These are phyloP conservation scores for Drosophila pectinifera DNA, from an alignment of 1,140 invertebrate species.

Conservation along the genomic window DNA sequence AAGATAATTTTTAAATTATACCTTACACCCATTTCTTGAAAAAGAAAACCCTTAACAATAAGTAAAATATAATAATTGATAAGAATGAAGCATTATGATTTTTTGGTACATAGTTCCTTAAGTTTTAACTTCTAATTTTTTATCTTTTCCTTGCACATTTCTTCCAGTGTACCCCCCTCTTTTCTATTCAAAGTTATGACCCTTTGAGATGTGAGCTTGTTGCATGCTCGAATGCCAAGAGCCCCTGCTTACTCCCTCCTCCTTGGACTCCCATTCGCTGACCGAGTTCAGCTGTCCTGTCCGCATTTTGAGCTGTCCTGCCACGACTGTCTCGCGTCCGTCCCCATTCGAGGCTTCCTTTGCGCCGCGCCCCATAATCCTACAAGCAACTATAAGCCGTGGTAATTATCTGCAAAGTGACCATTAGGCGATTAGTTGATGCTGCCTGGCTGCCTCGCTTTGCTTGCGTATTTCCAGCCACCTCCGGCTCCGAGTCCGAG, in stretches of 20 bases:
- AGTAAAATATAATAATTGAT: background rate
- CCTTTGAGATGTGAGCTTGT: slow-evolving; percentile 72
- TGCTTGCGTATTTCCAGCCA: slow-evolving; percentile 16
- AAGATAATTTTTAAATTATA: too few species aligned
- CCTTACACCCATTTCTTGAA: too few species aligned
- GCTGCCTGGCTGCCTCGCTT: slow-evolving; percentile 46
- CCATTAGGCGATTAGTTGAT: slow-evolving; percentile 82
- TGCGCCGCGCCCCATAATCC: slow-evolving; percentile 67
- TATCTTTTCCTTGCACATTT: too few species aligned
- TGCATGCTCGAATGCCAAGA: slow-evolving; percentile 47
- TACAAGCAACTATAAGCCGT: slow-evolving; percentile 79
- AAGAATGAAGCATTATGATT: too few species aligned
- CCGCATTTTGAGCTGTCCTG: slow-evolving; percentile 37
- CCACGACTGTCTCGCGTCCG: slow-evolving; percentile 24
- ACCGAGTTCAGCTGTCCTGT: slow-evolving; percentile 17
- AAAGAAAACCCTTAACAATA: background rate
- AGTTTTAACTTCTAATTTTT: too few species aligned
- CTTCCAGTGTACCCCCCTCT: background rate
- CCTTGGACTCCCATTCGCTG: slow-evolving; percentile 2
- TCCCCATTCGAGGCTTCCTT: slow-evolving; percentile 43
- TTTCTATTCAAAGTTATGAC: slow-evolving; percentile 55
- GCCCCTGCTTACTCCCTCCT: slow-evolving; percentile 5
- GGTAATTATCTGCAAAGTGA: slow-evolving; percentile 84
- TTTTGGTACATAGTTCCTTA: too few species aligned
- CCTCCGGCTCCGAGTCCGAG: background rate